phyloP scores from a whole-genome alignment of 1,140 invertebrate species.

The Papilio glaucus region DNA sequence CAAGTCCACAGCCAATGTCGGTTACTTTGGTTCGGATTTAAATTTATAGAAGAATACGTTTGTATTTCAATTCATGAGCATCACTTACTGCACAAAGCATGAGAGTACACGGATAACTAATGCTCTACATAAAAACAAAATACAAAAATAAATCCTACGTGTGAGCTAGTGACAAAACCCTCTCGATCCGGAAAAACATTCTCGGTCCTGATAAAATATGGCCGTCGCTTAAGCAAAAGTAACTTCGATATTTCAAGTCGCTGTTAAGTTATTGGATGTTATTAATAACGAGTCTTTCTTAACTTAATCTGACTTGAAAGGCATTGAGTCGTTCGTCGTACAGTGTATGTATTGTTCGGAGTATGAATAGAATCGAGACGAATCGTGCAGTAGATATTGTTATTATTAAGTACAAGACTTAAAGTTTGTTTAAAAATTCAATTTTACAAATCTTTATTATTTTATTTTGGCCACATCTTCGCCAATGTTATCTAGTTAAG shows the following conservation, averaged over 20 bases:
- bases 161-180: conserved; percentile 65
- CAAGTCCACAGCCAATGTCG: neutral
- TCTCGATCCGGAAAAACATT: conserved; percentile 79
- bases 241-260: conserved; percentile 78
- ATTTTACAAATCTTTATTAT: neutral
- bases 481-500: too few species aligned
- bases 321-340: conserved; percentile 73
- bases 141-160: conserved; percentile 58
- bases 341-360: conserved; percentile 69
- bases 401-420: conserved; percentile 15
- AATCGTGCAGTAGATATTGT: conserved; percentile 10
- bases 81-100: neutral
- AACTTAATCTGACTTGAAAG: conserved; percentile 82
- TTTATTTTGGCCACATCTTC: too few species aligned
- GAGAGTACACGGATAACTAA: conserved; percentile 31
- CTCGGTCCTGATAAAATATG: conserved; percentile 76
- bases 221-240: conserved; percentile 80
- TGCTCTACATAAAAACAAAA: conserved; percentile 36
- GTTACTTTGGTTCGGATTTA: neutral
- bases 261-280: conserved; percentile 80
- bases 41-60: neutral
- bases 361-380: conserved; percentile 28
- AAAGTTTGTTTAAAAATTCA: neutral
- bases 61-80: neutral
- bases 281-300: conserved; percentile 80